phyloP scores from a whole-genome alignment of 92 coral and sea anemone genomes.

The Parazoanthus swiftii region DNA sequence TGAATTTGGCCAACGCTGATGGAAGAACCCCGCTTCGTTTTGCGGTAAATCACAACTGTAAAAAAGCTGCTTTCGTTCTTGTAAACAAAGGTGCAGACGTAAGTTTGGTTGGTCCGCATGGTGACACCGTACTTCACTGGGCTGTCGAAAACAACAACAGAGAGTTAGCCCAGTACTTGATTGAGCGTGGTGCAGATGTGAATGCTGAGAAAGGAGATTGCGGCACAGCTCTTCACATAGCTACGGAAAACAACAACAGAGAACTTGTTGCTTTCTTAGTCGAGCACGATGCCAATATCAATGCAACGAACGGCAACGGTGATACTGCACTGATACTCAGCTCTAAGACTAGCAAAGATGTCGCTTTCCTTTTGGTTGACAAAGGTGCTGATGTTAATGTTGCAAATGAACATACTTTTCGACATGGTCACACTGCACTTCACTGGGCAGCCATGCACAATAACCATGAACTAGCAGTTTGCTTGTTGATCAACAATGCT shows the following conservation, averaged over 20 bases:
- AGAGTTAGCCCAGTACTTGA: neutral
- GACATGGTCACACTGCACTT: too few species aligned
- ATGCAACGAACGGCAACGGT: too few species aligned
- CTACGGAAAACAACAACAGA: neutral
- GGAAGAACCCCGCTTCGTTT: constrained; percentile 9
- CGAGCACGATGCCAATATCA: too few species aligned
- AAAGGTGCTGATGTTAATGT: too few species aligned
- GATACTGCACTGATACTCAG: too few species aligned
- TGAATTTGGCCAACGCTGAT: neutral
- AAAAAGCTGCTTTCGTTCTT: neutral
- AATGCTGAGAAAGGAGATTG: neutral
- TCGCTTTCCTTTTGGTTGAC: too few species aligned
- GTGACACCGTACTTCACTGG: neutral
- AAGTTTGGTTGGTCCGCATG: neutral
- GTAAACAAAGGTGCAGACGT: neutral
- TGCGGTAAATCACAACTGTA: neutral
- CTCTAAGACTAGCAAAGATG: too few species aligned
- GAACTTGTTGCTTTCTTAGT: too few species aligned
- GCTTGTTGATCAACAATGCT: too few species aligned
- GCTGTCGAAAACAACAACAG: neutral
- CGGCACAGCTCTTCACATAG: neutral
- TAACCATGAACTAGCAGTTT: too few species aligned
- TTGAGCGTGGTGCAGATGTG: neutral
- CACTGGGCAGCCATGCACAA: too few species aligned
- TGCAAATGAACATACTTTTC: too few species aligned